Conservation (phyloP, 2,797 vertebrate genomes). For the Falco biarmicus region DNA sequence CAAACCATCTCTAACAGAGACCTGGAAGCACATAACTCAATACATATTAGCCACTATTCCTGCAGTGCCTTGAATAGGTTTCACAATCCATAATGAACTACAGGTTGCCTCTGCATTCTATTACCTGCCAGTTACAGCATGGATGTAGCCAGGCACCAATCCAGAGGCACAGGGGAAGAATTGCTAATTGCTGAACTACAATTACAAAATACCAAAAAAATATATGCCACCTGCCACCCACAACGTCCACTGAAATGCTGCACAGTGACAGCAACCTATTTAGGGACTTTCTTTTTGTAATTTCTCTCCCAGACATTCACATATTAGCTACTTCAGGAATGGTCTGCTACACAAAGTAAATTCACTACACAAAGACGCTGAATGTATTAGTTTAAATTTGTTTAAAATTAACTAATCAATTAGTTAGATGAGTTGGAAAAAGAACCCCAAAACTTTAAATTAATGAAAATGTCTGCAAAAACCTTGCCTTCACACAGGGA, state of each 20-base stretch:
- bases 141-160: neutral
- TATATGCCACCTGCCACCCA: neutral
- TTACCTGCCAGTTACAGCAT: neutral
- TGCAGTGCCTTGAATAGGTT: neutral
- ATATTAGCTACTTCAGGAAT: neutral
- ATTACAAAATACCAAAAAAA: neutral
- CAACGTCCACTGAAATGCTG: neutral
- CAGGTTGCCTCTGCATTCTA: neutral
- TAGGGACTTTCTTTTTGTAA: neutral
- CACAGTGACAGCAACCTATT: neutral
- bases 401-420: neutral
- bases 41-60: neutral
- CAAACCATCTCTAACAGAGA: neutral
- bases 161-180: neutral
- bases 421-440: neutral
- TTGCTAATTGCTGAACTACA: neutral
- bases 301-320: neutral
- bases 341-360: neutral
- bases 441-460: neutral
- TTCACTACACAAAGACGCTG: accelerated
- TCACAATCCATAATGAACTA: neutral
- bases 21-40: neutral
- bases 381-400: neutral
- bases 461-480: neutral
- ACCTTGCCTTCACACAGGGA: neutral